A percentile compares a stretch with the other conserved stretches of the same genome.
phyloP scores from a whole-genome alignment of 2,797 vertebrate genomes.

The Meda fulgida region DNA sequence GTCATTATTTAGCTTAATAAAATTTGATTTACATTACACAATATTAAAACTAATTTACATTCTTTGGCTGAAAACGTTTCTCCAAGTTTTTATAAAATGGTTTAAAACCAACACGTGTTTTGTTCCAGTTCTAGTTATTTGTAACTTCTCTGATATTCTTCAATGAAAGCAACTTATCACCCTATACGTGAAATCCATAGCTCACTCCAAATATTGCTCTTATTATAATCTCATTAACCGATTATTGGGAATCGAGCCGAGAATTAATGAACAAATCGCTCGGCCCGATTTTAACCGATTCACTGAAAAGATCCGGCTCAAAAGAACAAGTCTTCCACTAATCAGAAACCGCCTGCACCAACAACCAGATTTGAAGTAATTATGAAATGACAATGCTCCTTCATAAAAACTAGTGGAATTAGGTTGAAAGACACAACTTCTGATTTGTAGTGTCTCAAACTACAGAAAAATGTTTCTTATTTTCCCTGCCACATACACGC shows the following conservation, averaged over 20 bases:
- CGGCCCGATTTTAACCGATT: background rate
- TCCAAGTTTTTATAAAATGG: background rate
- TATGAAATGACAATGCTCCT: background rate
- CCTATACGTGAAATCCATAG: background rate
- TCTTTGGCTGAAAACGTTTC: background rate
- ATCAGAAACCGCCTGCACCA: background rate
- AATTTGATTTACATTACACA: background rate
- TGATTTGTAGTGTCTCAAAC: background rate
- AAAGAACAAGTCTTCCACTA: background rate
- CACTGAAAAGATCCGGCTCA: background rate
- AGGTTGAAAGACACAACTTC: background rate
- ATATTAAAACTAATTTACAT: background rate
- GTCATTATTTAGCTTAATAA: background rate
- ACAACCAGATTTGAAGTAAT: background rate
- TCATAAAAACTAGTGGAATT: background rate
- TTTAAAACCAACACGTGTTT: background rate
- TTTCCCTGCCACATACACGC: conserved; percentile 19
- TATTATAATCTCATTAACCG: background rate
- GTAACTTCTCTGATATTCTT: background rate
- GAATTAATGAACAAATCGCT: background rate
- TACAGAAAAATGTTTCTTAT: background rate
- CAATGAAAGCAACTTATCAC: background rate
- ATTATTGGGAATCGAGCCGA: background rate
- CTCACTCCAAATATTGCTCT: background rate
- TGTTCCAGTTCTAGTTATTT: background rate